Conservation (phyloP, 1,140 invertebrate genomes). For the Anagrus nilaparvatae region DNA sequence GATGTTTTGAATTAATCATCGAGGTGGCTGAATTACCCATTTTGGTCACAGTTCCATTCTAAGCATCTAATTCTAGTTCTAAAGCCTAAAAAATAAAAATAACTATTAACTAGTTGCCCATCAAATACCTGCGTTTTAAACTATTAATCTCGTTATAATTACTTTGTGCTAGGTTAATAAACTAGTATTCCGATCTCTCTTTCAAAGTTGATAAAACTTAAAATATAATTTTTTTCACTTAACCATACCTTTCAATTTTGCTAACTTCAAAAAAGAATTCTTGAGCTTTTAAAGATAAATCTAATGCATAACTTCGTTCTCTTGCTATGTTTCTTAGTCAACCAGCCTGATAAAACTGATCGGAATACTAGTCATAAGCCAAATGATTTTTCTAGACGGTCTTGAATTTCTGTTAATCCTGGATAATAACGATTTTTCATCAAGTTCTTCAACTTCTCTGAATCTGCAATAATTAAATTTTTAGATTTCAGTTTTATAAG, state of each 20-base stretch:
- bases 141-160: conserved; percentile 9
- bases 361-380: conserved; percentile 72
- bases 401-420: conserved; percentile 54
- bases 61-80: conserved; percentile 87
- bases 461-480: conserved; percentile 46
- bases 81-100: conserved; percentile 51
- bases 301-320: conserved; percentile 65
- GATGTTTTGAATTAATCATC: conserved; percentile 66
- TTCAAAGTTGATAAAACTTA: conserved; percentile 74
- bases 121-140: neutral
- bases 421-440: conserved; percentile 63
- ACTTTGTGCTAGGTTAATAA: conserved; percentile 87
- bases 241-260: conserved; percentile 92
- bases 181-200: conserved; percentile 83
- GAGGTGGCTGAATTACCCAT: conserved; percentile 78
- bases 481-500: no score
- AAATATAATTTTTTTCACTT: conserved; percentile 71
- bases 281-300: conserved; percentile 78
- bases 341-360: conserved; percentile 60
- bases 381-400: conserved; percentile 61
- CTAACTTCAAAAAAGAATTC: conserved; percentile 83
- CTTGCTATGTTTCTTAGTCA: conserved; percentile 68
- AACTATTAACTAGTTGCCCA: conserved; percentile 1
- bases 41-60: conserved; percentile 82
- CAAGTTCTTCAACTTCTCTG: conserved; percentile 65